A percentile compares a stretch with the other conserved stretches of the same genome.
Evolutionary conservation across 2,113 vertebrate genomes (phyloP).

Genomic region (Rutilus rutilus): DNA sequence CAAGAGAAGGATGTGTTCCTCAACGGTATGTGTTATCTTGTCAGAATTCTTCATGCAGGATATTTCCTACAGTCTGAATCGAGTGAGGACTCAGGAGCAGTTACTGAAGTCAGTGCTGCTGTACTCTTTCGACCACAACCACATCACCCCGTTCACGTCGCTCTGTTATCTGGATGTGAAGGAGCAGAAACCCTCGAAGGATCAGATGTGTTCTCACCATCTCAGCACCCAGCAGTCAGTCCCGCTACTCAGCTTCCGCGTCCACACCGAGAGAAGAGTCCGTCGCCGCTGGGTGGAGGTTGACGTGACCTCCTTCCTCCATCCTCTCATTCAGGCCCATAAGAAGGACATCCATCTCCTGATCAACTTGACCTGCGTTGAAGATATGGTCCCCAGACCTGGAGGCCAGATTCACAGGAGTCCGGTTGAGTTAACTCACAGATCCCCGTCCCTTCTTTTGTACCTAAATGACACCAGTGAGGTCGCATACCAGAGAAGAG

Average conservation of each 20-base stretch:
- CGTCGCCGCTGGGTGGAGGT: constrained; percentile 83
- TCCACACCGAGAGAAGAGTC: constrained; percentile 65
- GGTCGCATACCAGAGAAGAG: constrained; percentile 74
- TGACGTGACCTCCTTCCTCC: constrained; percentile 85
- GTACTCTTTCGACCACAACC: constrained; percentile 78
- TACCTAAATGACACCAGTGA: constrained; percentile 89
- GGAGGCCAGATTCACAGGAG: constrained; percentile 32
- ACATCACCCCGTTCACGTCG: constrained; percentile 65
- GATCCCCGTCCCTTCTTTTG: constrained; percentile 84
- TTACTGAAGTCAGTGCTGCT: constrained; percentile 88
- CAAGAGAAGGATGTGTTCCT: background rate
- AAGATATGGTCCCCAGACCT: constrained; percentile 51
- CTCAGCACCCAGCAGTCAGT: constrained; percentile 65
- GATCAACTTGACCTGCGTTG: constrained; percentile 81
- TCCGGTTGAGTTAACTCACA: constrained; percentile 61
- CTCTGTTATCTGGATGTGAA: constrained; percentile 76
- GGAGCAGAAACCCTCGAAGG: constrained; percentile 62
- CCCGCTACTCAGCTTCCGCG: constrained; percentile 72
- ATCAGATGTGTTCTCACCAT: constrained; percentile 66
- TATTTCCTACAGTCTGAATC: constrained; percentile 87
- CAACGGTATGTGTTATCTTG: constrained; percentile 53
- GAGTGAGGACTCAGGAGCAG: constrained; percentile 82
- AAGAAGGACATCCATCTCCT: constrained; percentile 80
- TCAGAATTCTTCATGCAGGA: constrained; percentile 78
- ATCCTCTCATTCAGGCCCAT: constrained; percentile 77